Conservation (phyloP, 2,888 invertebrate genomes). For the Reticulitermes lucifugus region DNA sequence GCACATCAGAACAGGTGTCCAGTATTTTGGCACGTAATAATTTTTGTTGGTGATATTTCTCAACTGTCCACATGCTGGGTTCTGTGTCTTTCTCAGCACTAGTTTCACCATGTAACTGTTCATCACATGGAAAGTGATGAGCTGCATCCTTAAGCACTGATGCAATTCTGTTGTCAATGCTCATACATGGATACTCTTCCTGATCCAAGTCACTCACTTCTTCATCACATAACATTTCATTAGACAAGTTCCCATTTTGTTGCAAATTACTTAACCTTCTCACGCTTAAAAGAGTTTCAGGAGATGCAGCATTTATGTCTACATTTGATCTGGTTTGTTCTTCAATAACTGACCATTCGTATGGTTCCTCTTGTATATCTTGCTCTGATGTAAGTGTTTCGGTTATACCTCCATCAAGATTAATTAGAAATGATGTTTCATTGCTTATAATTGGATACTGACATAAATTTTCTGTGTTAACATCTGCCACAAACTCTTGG, state of each 20-base stretch:
- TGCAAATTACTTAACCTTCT: constrained; percentile 21
- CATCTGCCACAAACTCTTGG: not conserved
- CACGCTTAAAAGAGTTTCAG: not conserved
- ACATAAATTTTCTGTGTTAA: not conserved
- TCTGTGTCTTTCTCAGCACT: not conserved
- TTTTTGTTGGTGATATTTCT: constrained; percentile 5
- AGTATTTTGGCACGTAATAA: not conserved
- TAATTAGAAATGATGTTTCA: not conserved
- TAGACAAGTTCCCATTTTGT: not conserved
- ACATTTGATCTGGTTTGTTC: not conserved
- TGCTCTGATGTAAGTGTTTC: not conserved
- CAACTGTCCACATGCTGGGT: not conserved
- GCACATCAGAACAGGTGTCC: not conserved
- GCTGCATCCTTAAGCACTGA: not conserved
- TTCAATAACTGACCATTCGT: constrained; percentile 19
- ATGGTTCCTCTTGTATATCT: not conserved
- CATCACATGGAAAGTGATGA: not conserved
- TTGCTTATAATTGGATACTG: not conserved
- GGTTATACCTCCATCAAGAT: not conserved
- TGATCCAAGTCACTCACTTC: not conserved
- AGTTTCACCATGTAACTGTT: not conserved
- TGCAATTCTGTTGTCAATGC: constrained; percentile 10
- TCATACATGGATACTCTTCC: constrained; percentile 16
- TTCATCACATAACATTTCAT: not conserved
- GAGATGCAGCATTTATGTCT: not conserved